phyloP scores from a whole-genome alignment of 2,797 vertebrate genomes.

The Clamator glandarius region DNA sequence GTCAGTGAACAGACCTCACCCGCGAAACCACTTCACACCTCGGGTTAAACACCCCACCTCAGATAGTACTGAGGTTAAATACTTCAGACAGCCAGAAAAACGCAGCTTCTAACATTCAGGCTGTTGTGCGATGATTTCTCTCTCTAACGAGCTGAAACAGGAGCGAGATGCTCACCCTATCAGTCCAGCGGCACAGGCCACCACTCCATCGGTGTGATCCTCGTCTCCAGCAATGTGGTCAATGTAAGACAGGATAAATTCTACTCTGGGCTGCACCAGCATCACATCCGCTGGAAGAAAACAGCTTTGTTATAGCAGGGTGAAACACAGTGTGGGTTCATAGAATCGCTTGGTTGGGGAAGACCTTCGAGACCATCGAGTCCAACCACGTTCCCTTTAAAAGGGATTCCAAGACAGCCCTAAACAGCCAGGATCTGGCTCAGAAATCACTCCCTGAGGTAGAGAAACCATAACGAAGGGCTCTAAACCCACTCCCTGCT shows the following conservation, averaged over 20 bases:
- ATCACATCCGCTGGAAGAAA: conserved; percentile 90
- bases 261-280: conserved; percentile 96
- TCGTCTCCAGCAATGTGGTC: conserved; percentile 97
- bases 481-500: not conserved
- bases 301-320: not conserved
- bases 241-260: conserved; percentile 98
- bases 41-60: fast-evolving
- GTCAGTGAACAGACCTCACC: not conserved
- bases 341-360: no score
- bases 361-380: no score
- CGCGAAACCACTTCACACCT: fast-evolving
- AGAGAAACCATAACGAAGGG: not conserved
- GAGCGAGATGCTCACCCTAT: conserved; percentile 84
- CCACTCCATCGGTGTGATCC: conserved; percentile 94
- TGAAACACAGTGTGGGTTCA: fast-evolving
- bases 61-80: not conserved
- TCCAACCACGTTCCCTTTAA: not conserved
- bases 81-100: not conserved
- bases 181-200: conserved; percentile 93
- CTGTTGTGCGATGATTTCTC: not conserved
- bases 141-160: fast-evolving
- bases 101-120: not conserved
- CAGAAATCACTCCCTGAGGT: fast-evolving
- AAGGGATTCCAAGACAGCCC: fast-evolving
- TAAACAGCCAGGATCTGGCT: fast-evolving